Evolutionary conservation across 2,888 invertebrate species (phyloP), one percentile per base, ranked within the genome.

Genomic region (Netelia melanura): DNA sequence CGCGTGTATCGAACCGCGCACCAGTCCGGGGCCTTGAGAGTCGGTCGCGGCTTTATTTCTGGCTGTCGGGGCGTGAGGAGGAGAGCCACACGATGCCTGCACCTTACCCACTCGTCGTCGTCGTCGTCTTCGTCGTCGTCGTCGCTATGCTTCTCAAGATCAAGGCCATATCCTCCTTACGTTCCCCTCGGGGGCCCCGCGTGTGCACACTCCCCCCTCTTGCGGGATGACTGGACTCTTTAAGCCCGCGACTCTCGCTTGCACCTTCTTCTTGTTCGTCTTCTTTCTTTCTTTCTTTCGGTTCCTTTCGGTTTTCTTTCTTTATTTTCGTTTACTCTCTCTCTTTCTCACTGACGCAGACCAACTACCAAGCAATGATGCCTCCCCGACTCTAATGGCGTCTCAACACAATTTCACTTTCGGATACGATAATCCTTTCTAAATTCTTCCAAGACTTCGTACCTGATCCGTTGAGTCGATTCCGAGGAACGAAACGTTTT

Each of bases 221-320:
- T 70, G 75, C 88, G 91, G 91, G 92, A 92, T 93, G 92, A 93
- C 93, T 93, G 90, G 92, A 92, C 92, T 91, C 90, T 92, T 92
- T 91, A 90, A 92, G 91, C 89, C 74, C 82, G 82, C 86, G 84
- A 82, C 83, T 83, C 87, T 85, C 84, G 65, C 85, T 82, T 68
- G 78, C 76, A 82, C 82, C 85, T 82, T 82, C 68, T 81, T 68
- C 56, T 75, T 43, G 14, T 48, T 48, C 14, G 48, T 10, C 48
- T 48, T 14, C 10, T 70, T 70, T 25, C 23, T 61, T 61, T 52
- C 30, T 61, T 61, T 21, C 38, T 38, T 38, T 38, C 38, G 38
- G 38, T 38, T 38, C 6, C 38, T 23, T 23, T 52, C 58, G n/a
- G 23, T 75, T 52, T 64, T 23, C 54, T 62, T 56, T 44, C 52